Conservation (phyloP, 2,113 vertebrate genomes). For the Pachypanchax playfairii region DNA sequence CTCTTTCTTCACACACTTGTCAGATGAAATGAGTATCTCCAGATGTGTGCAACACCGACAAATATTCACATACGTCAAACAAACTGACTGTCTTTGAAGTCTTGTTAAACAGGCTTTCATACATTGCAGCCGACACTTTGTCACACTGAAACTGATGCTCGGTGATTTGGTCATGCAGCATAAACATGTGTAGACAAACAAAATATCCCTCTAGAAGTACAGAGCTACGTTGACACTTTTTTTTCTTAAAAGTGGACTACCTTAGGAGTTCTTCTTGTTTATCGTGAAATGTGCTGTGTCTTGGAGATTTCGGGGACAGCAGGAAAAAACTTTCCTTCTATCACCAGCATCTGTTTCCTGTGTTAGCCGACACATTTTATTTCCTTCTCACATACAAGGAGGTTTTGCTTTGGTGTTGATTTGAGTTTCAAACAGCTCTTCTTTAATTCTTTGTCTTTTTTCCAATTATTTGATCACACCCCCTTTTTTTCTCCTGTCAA, state of each 20-base stretch:
- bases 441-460: slow-evolving; percentile 22
- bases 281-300: slow-evolving; percentile 9
- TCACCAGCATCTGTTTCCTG: slow-evolving; percentile 17
- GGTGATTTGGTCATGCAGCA: slow-evolving; percentile 55
- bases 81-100: slow-evolving; percentile 52
- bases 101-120: slow-evolving; percentile 53
- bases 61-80: slow-evolving; percentile 59
- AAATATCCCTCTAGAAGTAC: slow-evolving; percentile 22
- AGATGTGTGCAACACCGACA: slow-evolving; percentile 57
- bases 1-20: slow-evolving; percentile 60
- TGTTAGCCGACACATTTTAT: slow-evolving; percentile 45
- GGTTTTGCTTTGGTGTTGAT: slow-evolving; percentile 42
- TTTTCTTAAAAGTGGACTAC: slow-evolving; percentile 2
- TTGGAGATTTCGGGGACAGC: slow-evolving; percentile 40
- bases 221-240: slow-evolving; percentile 29
- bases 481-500: slow-evolving; percentile 40
- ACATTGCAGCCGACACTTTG: slow-evolving; percentile 60
- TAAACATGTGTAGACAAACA: slow-evolving; percentile 54
- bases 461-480: slow-evolving; percentile 54
- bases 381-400: slow-evolving; percentile 38
- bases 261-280: slow-evolving; percentile 20
- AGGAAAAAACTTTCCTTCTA: slow-evolving; percentile 11
- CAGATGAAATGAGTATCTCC: slow-evolving; percentile 64
- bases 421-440: slow-evolving; percentile 45
- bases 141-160: slow-evolving; percentile 46